Conservation (phyloP, 2,888 invertebrate genomes). For the Trachelus tabidus region DNA sequence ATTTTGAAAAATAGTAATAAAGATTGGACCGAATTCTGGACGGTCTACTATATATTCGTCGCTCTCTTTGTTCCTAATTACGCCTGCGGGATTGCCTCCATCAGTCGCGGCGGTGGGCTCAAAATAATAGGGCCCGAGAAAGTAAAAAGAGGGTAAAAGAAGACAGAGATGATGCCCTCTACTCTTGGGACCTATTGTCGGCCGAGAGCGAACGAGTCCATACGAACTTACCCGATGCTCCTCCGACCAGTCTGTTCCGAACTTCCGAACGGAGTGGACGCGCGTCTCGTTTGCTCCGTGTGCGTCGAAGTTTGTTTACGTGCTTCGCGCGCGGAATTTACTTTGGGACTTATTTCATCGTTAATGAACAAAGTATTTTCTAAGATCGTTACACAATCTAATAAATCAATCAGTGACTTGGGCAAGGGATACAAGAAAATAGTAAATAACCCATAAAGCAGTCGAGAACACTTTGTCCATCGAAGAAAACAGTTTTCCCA, state of each 20-base stretch:
- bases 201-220: neutral
- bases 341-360: neutral
- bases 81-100: slow-evolving; percentile 40
- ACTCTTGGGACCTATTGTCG: slow-evolving; percentile 8
- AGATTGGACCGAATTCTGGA: slow-evolving; percentile 24
- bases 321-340: neutral
- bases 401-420: neutral
- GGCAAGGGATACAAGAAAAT: neutral
- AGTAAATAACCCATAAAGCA: neutral
- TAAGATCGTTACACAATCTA: neutral
- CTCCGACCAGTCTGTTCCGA: slow-evolving; percentile 15
- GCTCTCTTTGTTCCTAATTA: slow-evolving; percentile 47
- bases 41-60: slow-evolving; percentile 16
- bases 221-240: neutral
- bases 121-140: slow-evolving; percentile 48
- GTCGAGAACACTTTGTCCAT: neutral
- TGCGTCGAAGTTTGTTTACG: neutral
- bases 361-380: neutral
- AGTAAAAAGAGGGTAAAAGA: slow-evolving; percentile 23
- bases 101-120: slow-evolving; percentile 40
- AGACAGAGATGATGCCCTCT: neutral
- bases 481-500: neutral
- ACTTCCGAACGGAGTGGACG: slow-evolving; percentile 5
- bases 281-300: neutral
- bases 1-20: slow-evolving; percentile 14